Evolutionary conservation across 2,888 invertebrate species (phyloP).

Genomic region (Xiphydria camelus): DNA sequence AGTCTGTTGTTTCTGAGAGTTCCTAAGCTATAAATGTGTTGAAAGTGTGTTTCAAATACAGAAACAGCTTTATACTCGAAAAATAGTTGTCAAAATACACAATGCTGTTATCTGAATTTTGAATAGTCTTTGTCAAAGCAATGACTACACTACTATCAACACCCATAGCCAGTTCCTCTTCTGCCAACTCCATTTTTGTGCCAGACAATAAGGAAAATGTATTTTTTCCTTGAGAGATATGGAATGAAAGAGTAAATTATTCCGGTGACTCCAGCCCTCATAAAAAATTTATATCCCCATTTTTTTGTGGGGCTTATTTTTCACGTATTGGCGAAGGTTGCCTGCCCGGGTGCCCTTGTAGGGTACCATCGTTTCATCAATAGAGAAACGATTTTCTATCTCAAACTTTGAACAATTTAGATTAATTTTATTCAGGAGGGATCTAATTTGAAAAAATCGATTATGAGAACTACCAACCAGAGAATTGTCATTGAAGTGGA

Average conservation of each 20-base stretch:
- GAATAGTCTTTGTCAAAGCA: constrained; percentile 14
- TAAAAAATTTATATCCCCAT: constrained; percentile 24
- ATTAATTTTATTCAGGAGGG: too few relatives aligned
- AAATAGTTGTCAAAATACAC: constrained; percentile 36
- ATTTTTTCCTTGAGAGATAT: constrained; percentile 18
- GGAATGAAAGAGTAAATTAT: constrained; percentile 18
- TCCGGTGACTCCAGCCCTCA: constrained; percentile 18
- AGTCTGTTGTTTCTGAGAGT: constrained; percentile 26
- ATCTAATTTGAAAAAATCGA: constrained; percentile 38
- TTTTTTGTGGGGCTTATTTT: constrained; percentile 22
- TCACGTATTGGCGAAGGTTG: constrained; percentile 22
- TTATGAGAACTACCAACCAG: constrained; percentile 22
- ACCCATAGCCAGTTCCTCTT: too few relatives aligned
- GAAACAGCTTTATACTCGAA: constrained; percentile 17
- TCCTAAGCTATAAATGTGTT: constrained; percentile 14
- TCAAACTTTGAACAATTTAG: constrained; percentile 32
- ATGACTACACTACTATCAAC: constrained; percentile 8
- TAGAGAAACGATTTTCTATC: constrained; percentile 21
- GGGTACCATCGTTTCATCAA: constrained; percentile 37
- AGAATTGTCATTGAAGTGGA: constrained; percentile 40
- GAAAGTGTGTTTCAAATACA: constrained; percentile 16
- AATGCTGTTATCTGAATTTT: constrained; percentile 11
- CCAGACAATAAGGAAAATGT: constrained; percentile 16
- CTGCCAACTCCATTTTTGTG: constrained; percentile 8
- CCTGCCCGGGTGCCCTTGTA: constrained; percentile 24